Base-by-base conservation (phyloP, 2,113 vertebrate species). In the Rhipidura dahli region DNA sequence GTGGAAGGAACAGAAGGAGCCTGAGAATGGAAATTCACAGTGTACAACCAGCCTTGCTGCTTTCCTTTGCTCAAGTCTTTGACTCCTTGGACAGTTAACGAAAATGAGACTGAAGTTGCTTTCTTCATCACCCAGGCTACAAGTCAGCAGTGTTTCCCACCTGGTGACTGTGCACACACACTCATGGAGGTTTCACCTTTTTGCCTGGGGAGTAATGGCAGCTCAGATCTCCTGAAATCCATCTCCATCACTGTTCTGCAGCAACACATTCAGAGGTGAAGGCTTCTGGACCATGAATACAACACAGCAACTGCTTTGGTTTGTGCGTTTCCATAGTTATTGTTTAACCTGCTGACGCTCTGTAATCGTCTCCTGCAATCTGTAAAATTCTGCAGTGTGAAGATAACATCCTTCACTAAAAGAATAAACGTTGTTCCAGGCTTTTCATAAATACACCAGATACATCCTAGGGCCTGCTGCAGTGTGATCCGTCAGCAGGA, bases 281-380 rank as follows among this genome's bases (percentile, higher is more conserved):
- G 73, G 31, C 35, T 93, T 47, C 28, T 42, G 47, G 57, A 37
- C 2, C 7, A 33, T 35, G 83, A 77, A 35, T 54, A 54, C 66
- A 94, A 40, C 50, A 15, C 83, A 61, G 63, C 64, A 31, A 14
- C 60, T 70, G 39, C 90, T 86, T 44, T 54, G 86, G 68, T 70
- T 89, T 71, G 79, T 95, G 51, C 81, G 76, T 95, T 84, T 89
- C 73, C 69, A 35, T 72, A 30, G 92, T 93, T 96, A 92, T 21
- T 89, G 86, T 93, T 96, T 93, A 94, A 95, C 96, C 83, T 64
- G 3, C 40, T 59, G 59, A 56, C 4, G 1, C 65, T 63, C 63
- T 13, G 21, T 76, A 83, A 81, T 93, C 5, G 0, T 78, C 64
- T 53, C 2, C 1, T 65, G 85, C 80, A 49, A 78, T 75, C 89